Base-by-base conservation (phyloP, 2,797 vertebrate genomes). In the Hemibagrus guttatus region DNA sequence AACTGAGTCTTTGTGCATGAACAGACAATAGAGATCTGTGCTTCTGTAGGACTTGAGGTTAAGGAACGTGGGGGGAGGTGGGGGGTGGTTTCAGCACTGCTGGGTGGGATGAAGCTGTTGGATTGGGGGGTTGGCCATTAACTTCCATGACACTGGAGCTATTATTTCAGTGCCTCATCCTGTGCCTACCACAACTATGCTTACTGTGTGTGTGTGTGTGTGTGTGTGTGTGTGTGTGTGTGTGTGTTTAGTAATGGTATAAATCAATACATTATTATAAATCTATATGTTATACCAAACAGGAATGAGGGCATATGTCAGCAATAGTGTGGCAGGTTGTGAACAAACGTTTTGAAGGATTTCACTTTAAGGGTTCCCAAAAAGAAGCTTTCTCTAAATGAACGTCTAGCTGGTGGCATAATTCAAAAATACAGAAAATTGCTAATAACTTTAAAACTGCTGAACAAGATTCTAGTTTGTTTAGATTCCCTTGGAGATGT, bases 1-100 rank as follows among this genome's bases (percentile, higher is more conserved):
- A 82, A 76, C 80, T 87, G 72, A 84, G 63, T 88, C 88, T 90
- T 90, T 90, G 90, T 90, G 85, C 66, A 90, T 85, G 71, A 87
- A 86, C 63, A 42, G 81, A 86, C 84, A 89, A 89, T 85, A 84
- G 89, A 91, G 86, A 54, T 91, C 39, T 89, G 87, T 89, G 79
- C 58, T 54, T 88, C 75, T 78, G 82, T 86, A 84, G 71, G 88
- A 89, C 52, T 84, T 76, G 72, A 88, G 49, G 82, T 72, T 85
- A 88, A 88, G 87, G 88, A 74, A 84, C 84, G 87, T 21, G 90
- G 88, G 69, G 64, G 83, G 58, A 6, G 58, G 75, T 19, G 39
- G 66, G 19, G 49, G 76, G 76, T 35, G 31, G 52, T 21, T n/a
- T 81, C 35, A 63, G 31, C 72, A 64, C 84, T 74, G n/a, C 14